phyloP scores from a whole-genome alignment of 1,140 invertebrate species.

The Drosophila mojavensis region DNA sequence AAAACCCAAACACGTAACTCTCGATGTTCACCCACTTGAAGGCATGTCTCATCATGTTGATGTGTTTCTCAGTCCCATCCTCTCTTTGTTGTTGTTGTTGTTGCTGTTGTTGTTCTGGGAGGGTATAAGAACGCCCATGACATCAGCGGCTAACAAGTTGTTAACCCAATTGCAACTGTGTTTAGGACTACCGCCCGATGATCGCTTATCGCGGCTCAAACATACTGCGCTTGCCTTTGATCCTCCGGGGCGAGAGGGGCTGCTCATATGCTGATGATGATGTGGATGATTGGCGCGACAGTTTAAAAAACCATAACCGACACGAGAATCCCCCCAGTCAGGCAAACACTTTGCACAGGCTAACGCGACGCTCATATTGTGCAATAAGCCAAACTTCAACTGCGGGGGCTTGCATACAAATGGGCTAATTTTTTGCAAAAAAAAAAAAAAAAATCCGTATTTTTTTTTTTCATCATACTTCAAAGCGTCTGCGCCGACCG shows the following conservation, averaged over 20 bases:
- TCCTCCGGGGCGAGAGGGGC: constrained; percentile 55
- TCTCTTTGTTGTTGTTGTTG: constrained; percentile 23
- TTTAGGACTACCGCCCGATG: constrained; percentile 52
- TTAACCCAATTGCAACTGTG: constrained; percentile 76
- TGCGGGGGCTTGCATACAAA: constrained; percentile 80
- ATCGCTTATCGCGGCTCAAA: constrained; percentile 56
- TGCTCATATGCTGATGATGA: constrained; percentile 44
- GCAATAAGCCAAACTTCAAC: constrained; percentile 68
- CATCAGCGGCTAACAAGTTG: constrained; percentile 64
- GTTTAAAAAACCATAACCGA: constrained; percentile 83
- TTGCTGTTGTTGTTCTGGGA: neutral
- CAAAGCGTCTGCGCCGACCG: constrained; percentile 60
- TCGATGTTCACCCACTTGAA: constrained; percentile 46
- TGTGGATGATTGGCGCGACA: constrained; percentile 78
- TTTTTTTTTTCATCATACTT: constrained; percentile 38
- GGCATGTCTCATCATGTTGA: constrained; percentile 20
- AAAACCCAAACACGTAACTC: constrained; percentile 6
- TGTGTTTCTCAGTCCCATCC: neutral
- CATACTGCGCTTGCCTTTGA: constrained; percentile 64
- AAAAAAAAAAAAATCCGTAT: too few species aligned
- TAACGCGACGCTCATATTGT: constrained; percentile 73
- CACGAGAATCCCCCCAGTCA: constrained; percentile 54
- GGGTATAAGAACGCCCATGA: constrained; percentile 60
- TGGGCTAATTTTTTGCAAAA: constrained; percentile 74
- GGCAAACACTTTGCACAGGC: constrained; percentile 1